Base-by-base conservation (phyloP, 2,888 invertebrate species). In the Caradrina kadenii region DNA sequence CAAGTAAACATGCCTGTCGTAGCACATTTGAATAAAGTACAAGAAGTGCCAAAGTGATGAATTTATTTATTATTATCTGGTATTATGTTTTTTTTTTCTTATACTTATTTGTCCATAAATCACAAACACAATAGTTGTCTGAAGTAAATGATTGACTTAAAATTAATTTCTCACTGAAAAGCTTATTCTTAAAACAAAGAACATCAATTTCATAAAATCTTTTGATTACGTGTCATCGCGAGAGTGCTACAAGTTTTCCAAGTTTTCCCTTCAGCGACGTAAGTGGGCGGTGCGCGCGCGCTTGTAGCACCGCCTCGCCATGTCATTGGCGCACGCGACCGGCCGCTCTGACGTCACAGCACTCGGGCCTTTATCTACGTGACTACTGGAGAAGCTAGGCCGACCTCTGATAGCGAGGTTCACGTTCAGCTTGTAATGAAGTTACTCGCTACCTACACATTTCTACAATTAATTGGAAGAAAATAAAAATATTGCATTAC, bases 341-440 rank as follows among this genome's bases (percentile, higher is more conserved):
- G 94, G 85, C 93, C 95, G 89, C 91, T 93, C 87, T 95, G 94
- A 96, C 95, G 95, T 96, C 95, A 95, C 85, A 74, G 86, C 90
- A 89, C 89, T 87, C 87, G 89, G 89, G 83, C 82, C 80, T 82
- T 89, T 91, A 91, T 91, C 91, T 88, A 69, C 86, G 87, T 89
- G 86, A 89, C 87, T 89, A 88, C 90, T 83, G 86, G 85, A 84
- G 86, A 82, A 80, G 77, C 82, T 77, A 81, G 77, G 70, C 78
- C 86, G 87, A 86, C 86, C 85, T 79, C 81, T 80, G 83, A 80
- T 84, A 82, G 77, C 74, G 69, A 73, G 76, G 83, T 80, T 83
- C 81, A 84, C 65, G 69, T 74, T 72, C 62, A 69, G 63, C 80
- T 63, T 59, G n/a, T 59, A 76, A 61, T 60, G 22, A 60, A 63